These are phyloP conservation scores for Drosophila orosa DNA, from an alignment of 1,140 invertebrate genomes.

Conservation along the genomic window DNA sequence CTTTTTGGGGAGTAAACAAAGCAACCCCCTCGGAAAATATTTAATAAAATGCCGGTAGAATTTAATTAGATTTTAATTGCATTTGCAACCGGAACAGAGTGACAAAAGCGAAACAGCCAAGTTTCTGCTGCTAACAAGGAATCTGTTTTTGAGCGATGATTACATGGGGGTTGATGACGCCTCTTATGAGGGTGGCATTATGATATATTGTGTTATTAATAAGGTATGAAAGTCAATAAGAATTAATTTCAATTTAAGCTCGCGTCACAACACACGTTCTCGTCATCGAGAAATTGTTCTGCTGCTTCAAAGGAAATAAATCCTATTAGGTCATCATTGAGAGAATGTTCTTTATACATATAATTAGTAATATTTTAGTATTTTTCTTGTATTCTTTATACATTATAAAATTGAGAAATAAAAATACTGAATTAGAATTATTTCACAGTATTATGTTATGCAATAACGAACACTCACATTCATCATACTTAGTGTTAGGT, in stretches of 20 bases:
- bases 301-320: background rate
- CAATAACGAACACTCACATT: slow-evolving; percentile 1
- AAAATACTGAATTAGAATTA: too few species aligned
- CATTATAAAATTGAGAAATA: background rate
- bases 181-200: slow-evolving; percentile 42
- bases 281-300: background rate
- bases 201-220: slow-evolving; percentile 46
- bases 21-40: slow-evolving; percentile 44
- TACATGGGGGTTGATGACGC: slow-evolving; percentile 19
- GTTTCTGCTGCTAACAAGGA: slow-evolving; percentile 27
- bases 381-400: background rate
- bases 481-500: slow-evolving; percentile 5
- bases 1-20: background rate
- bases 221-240: slow-evolving; percentile 20
- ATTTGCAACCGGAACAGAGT: slow-evolving; percentile 55
- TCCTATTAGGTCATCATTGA: background rate
- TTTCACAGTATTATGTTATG: background rate
- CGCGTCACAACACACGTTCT: slow-evolving; percentile 14
- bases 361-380: background rate
- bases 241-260: slow-evolving; percentile 25
- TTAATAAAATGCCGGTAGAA: slow-evolving; percentile 78
- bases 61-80: slow-evolving; percentile 82
- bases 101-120: slow-evolving; percentile 22
- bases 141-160: slow-evolving; percentile 50
- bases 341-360: background rate